A percentile compares a stretch with the other conserved stretches of the same genome.
phyloP scores from a whole-genome alignment of 2,888 invertebrate species.

The Andrena flavipes region DNA sequence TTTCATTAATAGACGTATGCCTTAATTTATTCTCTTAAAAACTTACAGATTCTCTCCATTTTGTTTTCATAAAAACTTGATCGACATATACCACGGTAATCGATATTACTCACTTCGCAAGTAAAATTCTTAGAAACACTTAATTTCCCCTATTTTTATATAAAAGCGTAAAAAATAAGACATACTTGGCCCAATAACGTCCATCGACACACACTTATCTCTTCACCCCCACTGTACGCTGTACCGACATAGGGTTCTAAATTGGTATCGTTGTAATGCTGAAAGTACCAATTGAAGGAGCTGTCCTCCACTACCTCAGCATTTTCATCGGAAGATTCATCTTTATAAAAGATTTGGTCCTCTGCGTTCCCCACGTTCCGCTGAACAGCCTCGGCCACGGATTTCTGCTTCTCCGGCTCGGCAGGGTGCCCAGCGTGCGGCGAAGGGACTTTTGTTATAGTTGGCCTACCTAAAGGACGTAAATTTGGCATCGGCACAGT shows the following conservation, averaged over 20 bases:
- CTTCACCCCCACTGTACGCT: constrained; percentile 65
- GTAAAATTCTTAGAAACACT: constrained; percentile 19
- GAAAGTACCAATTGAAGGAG: constrained; percentile 93
- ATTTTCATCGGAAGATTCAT: constrained; percentile 77
- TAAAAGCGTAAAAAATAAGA: constrained; percentile 42
- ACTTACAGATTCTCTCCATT: constrained; percentile 4
- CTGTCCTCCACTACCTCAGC: constrained; percentile 86
- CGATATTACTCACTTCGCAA: constrained; percentile 19
- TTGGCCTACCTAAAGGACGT: constrained; percentile 86
- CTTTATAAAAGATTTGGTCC: constrained; percentile 83
- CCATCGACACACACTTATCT: constrained; percentile 30
- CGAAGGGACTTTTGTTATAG: constrained; percentile 87
- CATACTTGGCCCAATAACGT: constrained; percentile 60
- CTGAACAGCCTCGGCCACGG: constrained; percentile 53
- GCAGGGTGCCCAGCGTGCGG: constrained; percentile 78
- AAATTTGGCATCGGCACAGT: constrained; percentile 49
- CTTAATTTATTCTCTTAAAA: constrained; percentile 1
- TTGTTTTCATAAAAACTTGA: not conserved
- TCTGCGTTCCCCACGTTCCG: constrained; percentile 83
- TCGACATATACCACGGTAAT: constrained; percentile 6
- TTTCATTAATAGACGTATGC: constrained; percentile 31
- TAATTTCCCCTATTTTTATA: constrained; percentile 40
- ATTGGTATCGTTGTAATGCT: constrained; percentile 91
- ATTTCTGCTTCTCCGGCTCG: constrained; percentile 59
- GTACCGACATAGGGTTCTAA: constrained; percentile 85